Conservation (phyloP, 2,888 invertebrate genomes). For the Campoletis raptor region DNA sequence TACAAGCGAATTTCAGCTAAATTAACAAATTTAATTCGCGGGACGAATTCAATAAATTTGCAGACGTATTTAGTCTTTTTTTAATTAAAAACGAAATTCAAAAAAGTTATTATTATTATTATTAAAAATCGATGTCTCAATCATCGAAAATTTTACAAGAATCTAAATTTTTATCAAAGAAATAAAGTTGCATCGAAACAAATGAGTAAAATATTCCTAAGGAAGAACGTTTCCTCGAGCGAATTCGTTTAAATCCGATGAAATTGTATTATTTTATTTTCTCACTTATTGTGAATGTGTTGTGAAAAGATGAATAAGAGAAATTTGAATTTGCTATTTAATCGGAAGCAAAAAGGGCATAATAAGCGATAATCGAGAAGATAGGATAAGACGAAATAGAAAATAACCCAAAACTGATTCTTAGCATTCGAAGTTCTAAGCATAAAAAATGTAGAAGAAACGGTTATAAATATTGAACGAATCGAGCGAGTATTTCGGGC, state of each 20-base stretch:
- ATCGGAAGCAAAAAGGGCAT: constrained; percentile 65
- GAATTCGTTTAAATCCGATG: neutral
- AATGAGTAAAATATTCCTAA: neutral
- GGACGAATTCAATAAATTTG: neutral
- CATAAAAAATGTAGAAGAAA: constrained; percentile 63
- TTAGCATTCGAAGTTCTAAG: constrained; percentile 59
- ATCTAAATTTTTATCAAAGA: neutral
- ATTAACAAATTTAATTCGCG: neutral
- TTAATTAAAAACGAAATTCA: too few relatives aligned
- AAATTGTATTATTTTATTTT: neutral
- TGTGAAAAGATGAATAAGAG: neutral
- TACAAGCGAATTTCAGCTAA: neutral
- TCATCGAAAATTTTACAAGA: neutral
- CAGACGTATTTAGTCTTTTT: neutral
- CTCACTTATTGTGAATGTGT: neutral
- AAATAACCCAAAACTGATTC: constrained; percentile 68
- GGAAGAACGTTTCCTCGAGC: neutral
- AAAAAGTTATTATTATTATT: neutral
- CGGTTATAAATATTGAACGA: constrained; percentile 64
- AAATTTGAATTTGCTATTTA: constrained; percentile 15
- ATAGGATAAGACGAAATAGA: constrained; percentile 75
- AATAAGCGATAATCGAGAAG: constrained; percentile 73
- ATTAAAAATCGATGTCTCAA: neutral
- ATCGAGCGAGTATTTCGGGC: constrained; percentile 52
- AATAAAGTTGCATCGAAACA: neutral